Base-by-base conservation (phyloP, 2,888 invertebrate species). In the Meiosimyza platycephala region DNA sequence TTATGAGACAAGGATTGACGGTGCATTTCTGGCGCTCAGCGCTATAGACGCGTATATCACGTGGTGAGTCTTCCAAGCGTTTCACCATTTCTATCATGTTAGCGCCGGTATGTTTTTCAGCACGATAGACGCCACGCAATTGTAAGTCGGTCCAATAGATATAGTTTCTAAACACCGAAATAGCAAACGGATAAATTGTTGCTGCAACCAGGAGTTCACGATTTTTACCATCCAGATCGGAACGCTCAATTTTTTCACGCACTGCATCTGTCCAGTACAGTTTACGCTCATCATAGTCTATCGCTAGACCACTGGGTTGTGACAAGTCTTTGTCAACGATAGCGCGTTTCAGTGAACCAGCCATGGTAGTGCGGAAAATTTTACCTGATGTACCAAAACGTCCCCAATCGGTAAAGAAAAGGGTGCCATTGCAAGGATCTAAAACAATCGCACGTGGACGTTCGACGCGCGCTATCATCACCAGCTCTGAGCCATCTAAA, bases 191-290 rank as follows among this genome's bases (percentile, higher is more conserved):
- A 89, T 97, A 97, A 72, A 97, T 96, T 0, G 97, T 96, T 0
- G 97, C 96, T 0, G 94, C 92, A 48, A 98, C 92, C 1, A 97
- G 86, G 0, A 95, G 90, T 87, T 97, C 95, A 65, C 99, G 89
- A 75, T 94, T 93, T 54, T 90, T 90, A 1, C 99, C 99, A 83
- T 97, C 94, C 62, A 98, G 88, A 84, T 94, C 93, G 0, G 96
- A 93, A 50, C 98, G 89, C 88, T 99, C 99, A 76, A 99, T 98
- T 85, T 97, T 97, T 84, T 98, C 97, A 28, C 95, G 89, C 0
- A 97, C 95, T 0, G 98, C 97, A 86, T 99, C 99, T 0, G 98
- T 98, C 99, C 99, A 99, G 84, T 98, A 99, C 0, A 96, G 86
- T 91, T 93, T 95, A 48, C 92, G 90, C 63, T 98, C 98, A 11